These are phyloP conservation scores for Cacoxenus indagator DNA, from an alignment of 2,888 invertebrate genomes.

Conservation along the genomic window DNA sequence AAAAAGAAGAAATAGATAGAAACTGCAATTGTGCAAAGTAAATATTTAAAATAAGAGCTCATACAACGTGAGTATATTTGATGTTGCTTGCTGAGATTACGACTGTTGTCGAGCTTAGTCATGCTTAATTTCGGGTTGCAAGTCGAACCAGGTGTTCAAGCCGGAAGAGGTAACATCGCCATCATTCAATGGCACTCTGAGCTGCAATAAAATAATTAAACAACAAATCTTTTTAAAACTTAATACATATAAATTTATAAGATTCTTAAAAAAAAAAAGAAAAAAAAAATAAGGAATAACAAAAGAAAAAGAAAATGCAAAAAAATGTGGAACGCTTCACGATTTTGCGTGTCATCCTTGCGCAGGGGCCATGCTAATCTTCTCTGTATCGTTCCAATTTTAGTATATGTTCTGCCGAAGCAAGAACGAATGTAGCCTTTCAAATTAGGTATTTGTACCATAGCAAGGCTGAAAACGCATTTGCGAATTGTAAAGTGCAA, in stretches of 20 bases:
- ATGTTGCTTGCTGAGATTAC: no score
- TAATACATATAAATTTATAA: not conserved
- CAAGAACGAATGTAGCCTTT: conserved; percentile 72
- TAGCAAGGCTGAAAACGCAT: accelerated
- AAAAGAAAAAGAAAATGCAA: conserved; percentile 37
- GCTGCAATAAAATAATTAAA: conserved; percentile 47
- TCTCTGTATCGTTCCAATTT: conserved; percentile 94
- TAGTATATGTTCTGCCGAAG: conserved; percentile 87
- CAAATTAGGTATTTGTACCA: conserved; percentile 33
- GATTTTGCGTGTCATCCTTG: conserved; percentile 95
- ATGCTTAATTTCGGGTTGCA: conserved; percentile 73
- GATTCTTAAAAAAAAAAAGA: not conserved
- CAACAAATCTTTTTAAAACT: no score
- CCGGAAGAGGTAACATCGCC: conserved; percentile 66
- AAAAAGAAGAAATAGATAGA: conserved; percentile 31
- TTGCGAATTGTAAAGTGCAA: conserved; percentile 47
- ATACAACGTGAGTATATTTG: conserved; percentile 42
- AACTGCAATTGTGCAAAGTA: conserved; percentile 42
- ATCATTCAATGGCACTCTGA: conserved; percentile 63
- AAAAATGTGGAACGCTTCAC: conserved; percentile 80
- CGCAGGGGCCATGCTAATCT: conserved; percentile 94
- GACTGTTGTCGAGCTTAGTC: conserved; percentile 83
- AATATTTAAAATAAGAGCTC: conserved; percentile 21
- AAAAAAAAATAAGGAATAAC: conserved; percentile 35
- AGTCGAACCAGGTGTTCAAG: conserved; percentile 67